phyloP scores from a whole-genome alignment of 53 echinoderm and acorn worm species.

The Echinarachnius parma region DNA sequence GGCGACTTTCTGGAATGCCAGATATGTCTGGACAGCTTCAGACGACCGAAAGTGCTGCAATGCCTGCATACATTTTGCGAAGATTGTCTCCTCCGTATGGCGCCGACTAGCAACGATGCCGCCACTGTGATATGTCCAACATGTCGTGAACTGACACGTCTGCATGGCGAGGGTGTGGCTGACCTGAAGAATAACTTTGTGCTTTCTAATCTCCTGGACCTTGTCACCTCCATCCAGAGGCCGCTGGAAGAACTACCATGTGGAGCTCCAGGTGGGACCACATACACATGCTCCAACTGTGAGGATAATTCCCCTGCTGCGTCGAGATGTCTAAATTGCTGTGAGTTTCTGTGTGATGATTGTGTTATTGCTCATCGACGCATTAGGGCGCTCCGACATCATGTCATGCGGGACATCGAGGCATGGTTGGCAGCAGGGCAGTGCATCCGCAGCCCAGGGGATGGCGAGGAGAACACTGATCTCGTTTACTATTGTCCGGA shows the following conservation, averaged over 20 bases:
- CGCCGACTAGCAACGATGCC: constrained; percentile 54
- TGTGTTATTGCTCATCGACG: constrained; percentile 78
- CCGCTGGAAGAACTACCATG: constrained; percentile 58
- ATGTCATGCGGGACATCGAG: constrained; percentile 84
- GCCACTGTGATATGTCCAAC: constrained; percentile 85
- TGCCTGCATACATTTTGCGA: constrained; percentile 93
- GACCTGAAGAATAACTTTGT: constrained; percentile 88
- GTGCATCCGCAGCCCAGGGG: constrained; percentile 57
- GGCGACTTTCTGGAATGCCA: constrained; percentile 89
- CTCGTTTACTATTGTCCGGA: constrained; percentile 60
- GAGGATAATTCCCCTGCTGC: constrained; percentile 70
- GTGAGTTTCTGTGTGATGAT: constrained; percentile 83
- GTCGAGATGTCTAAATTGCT: constrained; percentile 81
- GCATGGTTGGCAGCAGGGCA: constrained; percentile 82
- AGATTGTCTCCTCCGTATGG: constrained; percentile 73
- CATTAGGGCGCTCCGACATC: constrained; percentile 79
- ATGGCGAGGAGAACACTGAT: constrained; percentile 45
- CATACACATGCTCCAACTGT: constrained; percentile 78
- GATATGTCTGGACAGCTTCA: constrained; percentile 82
- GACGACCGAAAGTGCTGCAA: constrained; percentile 82
- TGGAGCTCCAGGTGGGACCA: constrained; percentile 51
- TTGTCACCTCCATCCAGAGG: constrained; percentile 81
- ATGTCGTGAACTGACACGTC: constrained; percentile 72
- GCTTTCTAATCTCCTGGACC: constrained; percentile 78
- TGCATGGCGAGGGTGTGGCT: constrained; percentile 74